These are phyloP conservation scores for Acleris holmiana DNA, from an alignment of 2,888 invertebrate genomes.

Conservation along the genomic window DNA sequence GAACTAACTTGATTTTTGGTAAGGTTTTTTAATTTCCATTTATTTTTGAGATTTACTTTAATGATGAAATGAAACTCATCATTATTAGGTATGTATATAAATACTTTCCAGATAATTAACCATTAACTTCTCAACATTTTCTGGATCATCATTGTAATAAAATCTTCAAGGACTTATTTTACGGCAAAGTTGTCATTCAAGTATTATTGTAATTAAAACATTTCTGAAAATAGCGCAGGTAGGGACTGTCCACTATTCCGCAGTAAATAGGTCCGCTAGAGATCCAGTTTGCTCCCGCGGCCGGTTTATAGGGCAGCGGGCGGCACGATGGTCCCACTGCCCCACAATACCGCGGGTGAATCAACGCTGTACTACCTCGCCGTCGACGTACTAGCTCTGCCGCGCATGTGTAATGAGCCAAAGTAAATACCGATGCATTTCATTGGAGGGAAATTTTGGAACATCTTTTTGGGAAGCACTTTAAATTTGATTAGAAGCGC, in stretches of 20 bases:
- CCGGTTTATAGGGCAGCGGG: conserved; percentile 31
- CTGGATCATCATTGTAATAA: too few species aligned
- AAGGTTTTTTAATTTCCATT: neutral
- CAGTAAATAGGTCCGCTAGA: neutral
- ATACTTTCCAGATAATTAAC: too few species aligned
- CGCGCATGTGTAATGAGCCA: conserved; percentile 64
- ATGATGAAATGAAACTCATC: too few species aligned
- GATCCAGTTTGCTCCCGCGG: conserved; percentile 29
- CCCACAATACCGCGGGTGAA: conserved; percentile 44
- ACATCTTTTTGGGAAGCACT: neutral
- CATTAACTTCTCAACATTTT: too few species aligned
- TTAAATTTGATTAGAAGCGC: neutral
- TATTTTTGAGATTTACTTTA: too few species aligned
- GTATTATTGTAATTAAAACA: too few species aligned
- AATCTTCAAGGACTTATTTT: too few species aligned
- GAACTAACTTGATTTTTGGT: conserved; percentile 2
- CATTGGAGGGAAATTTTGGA: conserved; percentile 51
- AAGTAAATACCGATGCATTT: conserved; percentile 49
- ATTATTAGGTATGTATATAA: too few species aligned
- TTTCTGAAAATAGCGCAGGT: too few species aligned
- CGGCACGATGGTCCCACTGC: conserved; percentile 48
- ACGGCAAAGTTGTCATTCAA: too few species aligned
- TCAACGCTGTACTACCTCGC: conserved; percentile 44
- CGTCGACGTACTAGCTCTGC: conserved; percentile 51
- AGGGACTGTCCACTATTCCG: too few species aligned